Evolutionary conservation across 64 coral and sea anemone genomes (phyloP).

Genomic region (Porites lutea): DNA sequence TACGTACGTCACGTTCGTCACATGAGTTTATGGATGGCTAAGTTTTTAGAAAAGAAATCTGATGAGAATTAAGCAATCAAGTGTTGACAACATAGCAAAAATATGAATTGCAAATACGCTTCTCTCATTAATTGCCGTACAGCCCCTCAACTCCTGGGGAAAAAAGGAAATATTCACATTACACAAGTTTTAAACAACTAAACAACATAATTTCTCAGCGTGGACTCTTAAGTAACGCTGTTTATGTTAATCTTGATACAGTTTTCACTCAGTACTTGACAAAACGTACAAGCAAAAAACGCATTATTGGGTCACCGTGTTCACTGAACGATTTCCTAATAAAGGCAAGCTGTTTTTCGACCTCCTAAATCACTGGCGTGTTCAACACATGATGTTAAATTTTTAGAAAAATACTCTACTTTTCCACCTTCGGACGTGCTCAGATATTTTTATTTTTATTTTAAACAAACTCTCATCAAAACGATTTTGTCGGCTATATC

Average conservation of each 20-base stretch:
- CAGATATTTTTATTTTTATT: background rate
- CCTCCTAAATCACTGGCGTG: background rate
- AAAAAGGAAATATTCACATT: background rate
- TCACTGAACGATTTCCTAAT: background rate
- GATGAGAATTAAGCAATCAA: conserved; percentile 22
- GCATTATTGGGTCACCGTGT: background rate
- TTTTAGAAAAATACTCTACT: background rate
- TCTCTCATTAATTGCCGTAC: background rate
- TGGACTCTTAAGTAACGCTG: background rate
- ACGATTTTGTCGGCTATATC: background rate
- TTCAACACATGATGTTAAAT: background rate
- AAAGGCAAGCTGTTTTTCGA: background rate
- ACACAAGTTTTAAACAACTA: conserved; percentile 13
- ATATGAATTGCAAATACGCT: conserved; percentile 61
- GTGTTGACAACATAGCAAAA: conserved; percentile 28
- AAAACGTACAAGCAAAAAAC: background rate
- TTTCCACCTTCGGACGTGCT: background rate
- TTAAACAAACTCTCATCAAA: conserved; percentile 36
- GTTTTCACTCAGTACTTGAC: conserved; percentile 1
- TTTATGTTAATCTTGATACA: conserved; percentile 16
- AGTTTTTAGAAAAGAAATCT: conserved; percentile 1
- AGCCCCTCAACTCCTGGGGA: background rate
- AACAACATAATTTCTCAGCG: conserved; percentile 1
- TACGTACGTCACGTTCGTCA: background rate
- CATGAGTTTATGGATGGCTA: background rate